A percentile compares a stretch with the other conserved stretches of the same genome.
Evolutionary conservation across 2,888 invertebrate genomes (phyloP).

Genomic region (Lypha dubia): DNA sequence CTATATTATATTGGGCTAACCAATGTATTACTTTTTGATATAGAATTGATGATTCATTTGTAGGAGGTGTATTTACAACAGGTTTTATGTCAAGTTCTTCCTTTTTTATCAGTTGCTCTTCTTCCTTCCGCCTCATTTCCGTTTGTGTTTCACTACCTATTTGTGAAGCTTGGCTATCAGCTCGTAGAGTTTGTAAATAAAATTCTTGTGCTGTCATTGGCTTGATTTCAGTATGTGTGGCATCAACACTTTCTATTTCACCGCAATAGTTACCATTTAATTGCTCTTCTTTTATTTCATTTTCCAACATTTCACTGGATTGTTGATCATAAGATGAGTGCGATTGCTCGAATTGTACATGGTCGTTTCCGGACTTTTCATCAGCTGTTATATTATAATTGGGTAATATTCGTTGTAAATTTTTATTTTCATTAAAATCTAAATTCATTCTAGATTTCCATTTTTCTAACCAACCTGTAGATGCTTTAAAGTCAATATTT

Average conservation of each 20-base stretch:
- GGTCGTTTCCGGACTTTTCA: not conserved
- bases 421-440: constrained; percentile 63
- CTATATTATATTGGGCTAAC: constrained; percentile 47
- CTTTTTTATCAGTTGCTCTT: not conserved
- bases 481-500: constrained; percentile 67
- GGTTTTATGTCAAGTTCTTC: constrained; percentile 54
- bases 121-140: not conserved
- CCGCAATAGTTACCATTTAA: constrained; percentile 1
- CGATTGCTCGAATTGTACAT: constrained; percentile 6
- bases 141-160: not conserved
- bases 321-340: constrained; percentile 33
- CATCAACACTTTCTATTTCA: constrained; percentile 7
- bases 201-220: constrained; percentile 42
- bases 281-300: constrained; percentile 36
- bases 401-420: constrained; percentile 58
- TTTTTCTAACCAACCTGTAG: constrained; percentile 66
- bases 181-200: constrained; percentile 43
- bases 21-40: constrained; percentile 50
- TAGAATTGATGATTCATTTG: constrained; percentile 8
- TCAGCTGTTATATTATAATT: constrained; percentile 13
- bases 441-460: constrained; percentile 69
- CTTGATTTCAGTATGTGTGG: constrained; percentile 19
- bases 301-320: not conserved
- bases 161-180: not conserved
- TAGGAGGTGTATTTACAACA: constrained; percentile 17